Evolutionary conservation across 2,888 invertebrate genomes (phyloP).

Genomic region (Agrochola circellaris): DNA sequence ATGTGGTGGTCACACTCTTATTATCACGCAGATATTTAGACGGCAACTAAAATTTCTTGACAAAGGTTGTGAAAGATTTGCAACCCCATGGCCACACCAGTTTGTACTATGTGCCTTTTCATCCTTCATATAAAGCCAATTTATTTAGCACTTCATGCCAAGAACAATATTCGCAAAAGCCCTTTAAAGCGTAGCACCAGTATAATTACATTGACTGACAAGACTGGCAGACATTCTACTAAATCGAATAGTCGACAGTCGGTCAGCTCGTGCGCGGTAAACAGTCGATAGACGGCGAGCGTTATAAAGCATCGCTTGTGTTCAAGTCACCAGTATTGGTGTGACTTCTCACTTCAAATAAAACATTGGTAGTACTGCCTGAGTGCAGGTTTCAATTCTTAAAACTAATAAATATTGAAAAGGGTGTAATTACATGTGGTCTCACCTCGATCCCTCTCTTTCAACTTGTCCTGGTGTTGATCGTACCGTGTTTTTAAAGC

Average conservation of each 20-base stretch:
- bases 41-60: not conserved
- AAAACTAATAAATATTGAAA: constrained; percentile 55
- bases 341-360: not conserved
- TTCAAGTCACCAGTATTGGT: not conserved
- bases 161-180: not conserved
- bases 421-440: constrained; percentile 57
- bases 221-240: not conserved
- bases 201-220: not conserved
- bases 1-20: not conserved
- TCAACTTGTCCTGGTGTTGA: constrained; percentile 97
- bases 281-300: not conserved
- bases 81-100: not conserved
- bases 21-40: not conserved
- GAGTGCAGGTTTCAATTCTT: not conserved
- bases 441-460: constrained; percentile 95
- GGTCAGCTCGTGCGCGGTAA: not conserved
- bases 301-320: not conserved
- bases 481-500: constrained; percentile 97
- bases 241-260: not conserved
- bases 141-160: not conserved
- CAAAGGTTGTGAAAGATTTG: too few species aligned
- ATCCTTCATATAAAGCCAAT: not conserved
- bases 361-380: not conserved
- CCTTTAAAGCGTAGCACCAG: not conserved
- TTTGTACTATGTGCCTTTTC: not conserved